Base-by-base conservation (phyloP, 2,888 invertebrate genomes). In the Colostygia pectinataria region DNA sequence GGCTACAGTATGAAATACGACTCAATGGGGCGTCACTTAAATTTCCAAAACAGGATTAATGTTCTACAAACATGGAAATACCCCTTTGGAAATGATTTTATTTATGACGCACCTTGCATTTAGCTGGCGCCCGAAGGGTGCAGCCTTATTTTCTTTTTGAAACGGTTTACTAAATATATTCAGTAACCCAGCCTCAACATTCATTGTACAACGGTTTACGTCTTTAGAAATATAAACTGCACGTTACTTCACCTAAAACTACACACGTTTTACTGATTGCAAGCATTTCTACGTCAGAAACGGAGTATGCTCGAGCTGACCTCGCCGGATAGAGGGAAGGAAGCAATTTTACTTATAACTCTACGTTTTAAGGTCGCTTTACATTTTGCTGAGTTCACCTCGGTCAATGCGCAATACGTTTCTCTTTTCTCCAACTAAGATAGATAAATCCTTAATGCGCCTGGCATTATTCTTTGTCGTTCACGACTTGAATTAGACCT, bases 41-140 rank as follows among this genome's bases (percentile, higher is more conserved):
- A n/a, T n/a, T 63, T 67, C 67, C 73, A 71, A 72, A 77, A 71
- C 63, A 60, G 66, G 58, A 78, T 76, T 78, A 78, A 80, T 78
- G 71, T 63, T 68, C 55, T 54, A 61, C 60, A 63, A 68, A 69
- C 74, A 78, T 71, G 79, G 69, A 74, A 74, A 65, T 68, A 65
- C 62, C 67, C n/a, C 68, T 66, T 66, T 66, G 70, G 71, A 73
- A 77, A 65, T 66, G 53, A 43, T 49, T 50, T 70, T 70, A 72
- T 75, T 73, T 71, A 74, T 64, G 66, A 67, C 65, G 61, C 66
- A 71, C 66, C 65, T 71, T 66, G 67, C 58, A 46, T 56, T 56
- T 46, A 47, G 52, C 51, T 46, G 44, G 42, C 38, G 41, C 28
- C 39, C 55, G 53, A 54, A 58, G 53, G 34, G 28, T 29, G 46